A percentile compares a stretch with the other conserved stretches of the same genome.
Evolutionary conservation across 64 coral and sea anemone species (phyloP).

Genomic region (Montipora capricornis): DNA sequence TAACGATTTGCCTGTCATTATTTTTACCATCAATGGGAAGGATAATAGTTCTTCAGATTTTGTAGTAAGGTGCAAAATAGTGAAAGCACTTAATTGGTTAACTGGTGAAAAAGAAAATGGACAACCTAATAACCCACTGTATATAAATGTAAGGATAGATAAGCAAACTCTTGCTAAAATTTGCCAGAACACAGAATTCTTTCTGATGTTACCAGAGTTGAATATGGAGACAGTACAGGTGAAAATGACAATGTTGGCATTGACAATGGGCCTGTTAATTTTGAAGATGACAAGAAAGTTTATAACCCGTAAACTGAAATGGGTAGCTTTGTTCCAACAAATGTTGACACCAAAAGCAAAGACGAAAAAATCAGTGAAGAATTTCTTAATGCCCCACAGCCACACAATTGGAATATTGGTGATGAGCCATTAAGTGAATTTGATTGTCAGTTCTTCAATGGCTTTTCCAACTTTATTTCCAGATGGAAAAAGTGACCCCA

Average conservation of each 20-base stretch:
- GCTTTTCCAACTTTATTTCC: constrained; percentile 57
- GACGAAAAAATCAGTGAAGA: constrained; percentile 38
- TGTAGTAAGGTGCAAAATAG: background rate
- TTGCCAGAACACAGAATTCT: background rate
- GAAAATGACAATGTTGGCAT: background rate
- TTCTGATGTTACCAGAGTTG: background rate
- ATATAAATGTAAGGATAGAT: constrained; percentile 31
- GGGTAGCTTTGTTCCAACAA: constrained; percentile 67
- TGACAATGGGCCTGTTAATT: constrained; percentile 6
- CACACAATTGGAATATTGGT: constrained; percentile 15
- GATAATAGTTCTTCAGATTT: constrained; percentile 23
- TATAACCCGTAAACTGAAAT: constrained; percentile 27
- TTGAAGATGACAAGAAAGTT: constrained; percentile 33
- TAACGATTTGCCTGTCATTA: constrained; percentile 18
- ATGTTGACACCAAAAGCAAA: constrained; percentile 17
- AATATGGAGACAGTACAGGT: background rate
- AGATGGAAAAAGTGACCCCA: constrained; percentile 44
- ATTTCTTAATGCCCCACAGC: constrained; percentile 4
- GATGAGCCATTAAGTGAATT: constrained; percentile 63
- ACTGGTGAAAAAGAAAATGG: constrained; percentile 27
- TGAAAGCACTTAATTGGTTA: background rate
- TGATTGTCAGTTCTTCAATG: constrained; percentile 48
- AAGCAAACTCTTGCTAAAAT: background rate
- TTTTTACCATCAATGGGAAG: background rate
- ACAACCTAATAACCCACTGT: constrained; percentile 28